Conservation (phyloP, 1,140 invertebrate species). For the Acyrthosiphon pisum region DNA sequence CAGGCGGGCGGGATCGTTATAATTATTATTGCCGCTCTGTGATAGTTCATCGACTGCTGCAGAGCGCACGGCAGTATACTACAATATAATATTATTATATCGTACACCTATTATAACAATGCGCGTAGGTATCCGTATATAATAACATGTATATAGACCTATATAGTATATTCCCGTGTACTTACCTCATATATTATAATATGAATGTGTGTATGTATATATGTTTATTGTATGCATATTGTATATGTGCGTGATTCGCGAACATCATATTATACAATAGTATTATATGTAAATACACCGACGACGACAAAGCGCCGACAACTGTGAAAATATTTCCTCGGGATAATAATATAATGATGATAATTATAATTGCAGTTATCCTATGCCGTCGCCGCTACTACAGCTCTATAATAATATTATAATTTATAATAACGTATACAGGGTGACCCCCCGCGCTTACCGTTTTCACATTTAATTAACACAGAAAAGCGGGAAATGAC, state of each 20-base stretch:
- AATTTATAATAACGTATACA: background rate
- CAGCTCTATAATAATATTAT: background rate
- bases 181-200: background rate
- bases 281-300: background rate
- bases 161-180: background rate
- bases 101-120: background rate
- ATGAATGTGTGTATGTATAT: background rate
- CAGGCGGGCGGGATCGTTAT: constrained; percentile 29
- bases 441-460: background rate
- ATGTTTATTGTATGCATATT: background rate
- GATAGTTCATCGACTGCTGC: constrained; percentile 64
- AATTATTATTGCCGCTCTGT: constrained; percentile 43
- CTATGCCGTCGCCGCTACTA: background rate
- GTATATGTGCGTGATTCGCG: background rate
- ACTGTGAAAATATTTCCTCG: background rate
- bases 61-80: background rate
- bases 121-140: background rate
- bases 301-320: background rate
- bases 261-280: background rate
- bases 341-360: background rate
- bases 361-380: background rate
- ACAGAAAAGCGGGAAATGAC: background rate
- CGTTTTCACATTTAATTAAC: background rate
- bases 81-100: background rate
- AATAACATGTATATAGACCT: background rate